phyloP scores from a whole-genome alignment of 1,140 invertebrate species.

The Thalassaphorura encarpata region DNA sequence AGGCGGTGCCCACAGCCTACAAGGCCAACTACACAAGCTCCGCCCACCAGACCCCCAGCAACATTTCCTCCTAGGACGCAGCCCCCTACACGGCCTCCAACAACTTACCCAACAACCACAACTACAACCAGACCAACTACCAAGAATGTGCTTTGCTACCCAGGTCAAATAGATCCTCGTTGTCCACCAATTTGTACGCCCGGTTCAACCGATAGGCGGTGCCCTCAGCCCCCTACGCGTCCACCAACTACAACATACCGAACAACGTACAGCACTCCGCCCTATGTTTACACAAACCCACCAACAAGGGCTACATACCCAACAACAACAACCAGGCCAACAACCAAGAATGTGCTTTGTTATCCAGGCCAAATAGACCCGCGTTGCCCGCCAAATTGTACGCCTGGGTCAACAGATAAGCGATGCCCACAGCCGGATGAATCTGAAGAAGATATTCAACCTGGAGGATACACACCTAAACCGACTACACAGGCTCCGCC shows the following conservation, averaged over 20 bases:
- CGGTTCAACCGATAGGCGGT: constrained; percentile 25
- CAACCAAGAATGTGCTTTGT: constrained; percentile 24
- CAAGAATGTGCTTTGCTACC: constrained; percentile 34
- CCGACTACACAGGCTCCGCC: no score
- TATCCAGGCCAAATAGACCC: constrained; percentile 39
- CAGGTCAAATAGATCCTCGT: constrained; percentile 38
- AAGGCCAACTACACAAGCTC: no score
- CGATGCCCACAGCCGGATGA: no score
- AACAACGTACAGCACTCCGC: constrained; percentile 6
- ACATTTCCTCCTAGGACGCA: no score
- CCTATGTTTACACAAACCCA: background rate
- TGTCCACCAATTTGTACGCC: constrained; percentile 36
- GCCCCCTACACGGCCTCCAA: no score
- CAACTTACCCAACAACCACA: constrained; percentile 11
- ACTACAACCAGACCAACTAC: constrained; percentile 16
- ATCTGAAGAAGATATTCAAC: no score
- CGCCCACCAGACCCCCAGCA: no score
- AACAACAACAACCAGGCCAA: constrained; percentile 9
- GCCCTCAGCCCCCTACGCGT: constrained; percentile 4
- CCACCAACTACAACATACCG: background rate
- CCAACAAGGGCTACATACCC: background rate
- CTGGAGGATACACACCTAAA: no score
- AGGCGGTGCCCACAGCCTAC: no score
- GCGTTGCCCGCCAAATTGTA: no score
- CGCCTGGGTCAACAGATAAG: no score